Base-by-base conservation (phyloP, 2,797 vertebrate genomes). In the Cirrhinus molitorella region DNA sequence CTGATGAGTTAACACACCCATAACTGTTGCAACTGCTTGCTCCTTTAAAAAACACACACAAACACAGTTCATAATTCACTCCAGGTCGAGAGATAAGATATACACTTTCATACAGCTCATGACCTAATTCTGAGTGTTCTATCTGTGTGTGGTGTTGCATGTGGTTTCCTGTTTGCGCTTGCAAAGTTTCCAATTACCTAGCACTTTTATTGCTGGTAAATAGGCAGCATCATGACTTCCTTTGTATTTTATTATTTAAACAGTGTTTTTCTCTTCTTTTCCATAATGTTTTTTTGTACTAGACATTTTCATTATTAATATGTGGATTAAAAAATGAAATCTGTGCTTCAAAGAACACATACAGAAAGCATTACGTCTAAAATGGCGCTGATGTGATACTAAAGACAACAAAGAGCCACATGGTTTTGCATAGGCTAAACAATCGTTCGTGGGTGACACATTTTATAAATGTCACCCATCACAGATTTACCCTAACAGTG, bases 1-100 rank as follows among this genome's bases (percentile, higher is more conserved):
- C 57, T 51, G 61, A 63, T 75, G 81, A 71, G 45, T 70, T 31
- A 80, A 81, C 68, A 63, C 79, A 67, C 71, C 78, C 87, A 88
- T 88, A 59, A 45, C n/a, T 70, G 40, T 43, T 68, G 37, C 49
- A 83, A 61, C n/a, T 45, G 66, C 59, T 79, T 61, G 83, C 5
- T 31, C 76, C 83, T 83, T 81, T 19, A 71, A 81, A 81, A 78
- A 72, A 21, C 55, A 83, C 61, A 76, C 3, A 49, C 25, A 63
- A 1, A 70, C 8, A 37, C 61, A 80, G 40, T 66, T 11, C 28
- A 66, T 17, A 17, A 19, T 10, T 67, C n/a, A 73, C 34, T 59
- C 13, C 66, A 16, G 23, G 23, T 40, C 1, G 17, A 73, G 19
- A 5, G 5, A n/a, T 47, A 80, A 71, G 28, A 70, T 28, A 8